Percentiles rank a stretch among this genome's conserved stretches.
These are phyloP conservation scores for Mantis religiosa DNA, from an alignment of 2,888 invertebrate genomes.

Conservation along the genomic window DNA sequence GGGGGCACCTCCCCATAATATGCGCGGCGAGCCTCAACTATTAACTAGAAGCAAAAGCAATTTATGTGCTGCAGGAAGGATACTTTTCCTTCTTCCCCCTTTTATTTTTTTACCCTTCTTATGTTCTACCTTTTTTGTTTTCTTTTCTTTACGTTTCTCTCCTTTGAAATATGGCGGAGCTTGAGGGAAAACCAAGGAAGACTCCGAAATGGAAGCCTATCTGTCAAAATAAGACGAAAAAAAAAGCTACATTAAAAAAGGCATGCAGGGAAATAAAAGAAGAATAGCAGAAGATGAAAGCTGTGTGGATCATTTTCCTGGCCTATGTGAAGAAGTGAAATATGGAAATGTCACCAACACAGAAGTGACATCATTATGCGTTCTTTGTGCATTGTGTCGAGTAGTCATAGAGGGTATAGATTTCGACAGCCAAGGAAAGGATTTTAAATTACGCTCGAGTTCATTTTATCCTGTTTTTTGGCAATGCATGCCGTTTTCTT, in stretches of 20 bases:
- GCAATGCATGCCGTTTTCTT: not conserved
- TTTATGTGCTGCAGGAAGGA: conserved; percentile 26
- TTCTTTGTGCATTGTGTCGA: not conserved
- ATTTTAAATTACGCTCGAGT: not conserved
- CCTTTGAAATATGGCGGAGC: conserved; percentile 20
- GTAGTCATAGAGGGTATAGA: not conserved
- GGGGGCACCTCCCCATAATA: conserved; percentile 20
- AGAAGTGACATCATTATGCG: not conserved
- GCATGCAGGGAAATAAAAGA: not conserved
- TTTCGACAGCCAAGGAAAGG: not conserved
- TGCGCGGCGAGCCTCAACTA: conserved; percentile 18
- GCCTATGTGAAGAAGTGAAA: not conserved
- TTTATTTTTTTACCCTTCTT: conserved; percentile 3
- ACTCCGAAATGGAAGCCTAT: not conserved
- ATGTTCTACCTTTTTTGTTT: conserved; percentile 10
- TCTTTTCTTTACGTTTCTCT: conserved; percentile 11
- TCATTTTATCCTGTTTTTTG: not conserved
- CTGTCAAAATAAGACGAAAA: conserved; percentile 19
- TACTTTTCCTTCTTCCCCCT: not conserved
- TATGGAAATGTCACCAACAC: not conserved
- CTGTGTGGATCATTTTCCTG: not conserved
- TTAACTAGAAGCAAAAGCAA: conserved; percentile 31
- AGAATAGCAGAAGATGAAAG: not conserved
- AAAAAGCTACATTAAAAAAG: not conserved
- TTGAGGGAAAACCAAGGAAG: conserved; percentile 11